These are phyloP conservation scores for Albula goreensis DNA, from an alignment of 2,113 vertebrate species.

Conservation along the genomic window DNA sequence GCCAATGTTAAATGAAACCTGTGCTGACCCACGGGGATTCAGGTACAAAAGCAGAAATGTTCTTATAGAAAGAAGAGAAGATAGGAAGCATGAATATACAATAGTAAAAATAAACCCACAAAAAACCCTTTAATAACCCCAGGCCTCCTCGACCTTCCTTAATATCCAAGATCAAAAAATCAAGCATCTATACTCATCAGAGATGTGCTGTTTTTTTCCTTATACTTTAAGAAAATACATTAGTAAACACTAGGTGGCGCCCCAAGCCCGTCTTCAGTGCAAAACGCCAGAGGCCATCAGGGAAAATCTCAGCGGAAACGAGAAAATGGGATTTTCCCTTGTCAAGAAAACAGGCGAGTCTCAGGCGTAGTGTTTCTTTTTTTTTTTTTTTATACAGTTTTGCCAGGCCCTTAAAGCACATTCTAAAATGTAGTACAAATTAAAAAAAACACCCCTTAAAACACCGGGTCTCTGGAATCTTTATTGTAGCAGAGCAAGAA, in stretches of 20 bases:
- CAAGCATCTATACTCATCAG: conserved; percentile 38
- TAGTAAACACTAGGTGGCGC: conserved; percentile 76
- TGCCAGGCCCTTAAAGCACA: not conserved
- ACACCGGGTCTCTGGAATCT: conserved; percentile 24
- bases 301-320: not conserved
- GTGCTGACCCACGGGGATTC: not conserved
- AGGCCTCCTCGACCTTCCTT: not conserved
- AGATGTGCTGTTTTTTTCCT: conserved; percentile 43
- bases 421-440: conserved; percentile 24
- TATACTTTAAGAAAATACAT: conserved; percentile 53
- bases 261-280: conserved; percentile 75
- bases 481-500: not conserved
- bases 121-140: not conserved
- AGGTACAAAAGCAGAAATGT: conserved; percentile 13
- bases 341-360: conserved; percentile 7
- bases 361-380: conserved; percentile 19
- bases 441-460: conserved; percentile 14
- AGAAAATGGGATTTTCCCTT: not conserved
- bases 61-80: not conserved
- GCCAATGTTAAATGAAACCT: not conserved
- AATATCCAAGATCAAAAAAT: conserved; percentile 8
- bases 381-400: conserved; percentile 13
- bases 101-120: conserved; percentile 5
- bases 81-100: conserved; percentile 19
- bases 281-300: conserved; percentile 59